A percentile compares a stretch with the other conserved stretches of the same genome.
phyloP scores from a whole-genome alignment of 1,140 invertebrate genomes.

The Luehdorfia chinensis region DNA sequence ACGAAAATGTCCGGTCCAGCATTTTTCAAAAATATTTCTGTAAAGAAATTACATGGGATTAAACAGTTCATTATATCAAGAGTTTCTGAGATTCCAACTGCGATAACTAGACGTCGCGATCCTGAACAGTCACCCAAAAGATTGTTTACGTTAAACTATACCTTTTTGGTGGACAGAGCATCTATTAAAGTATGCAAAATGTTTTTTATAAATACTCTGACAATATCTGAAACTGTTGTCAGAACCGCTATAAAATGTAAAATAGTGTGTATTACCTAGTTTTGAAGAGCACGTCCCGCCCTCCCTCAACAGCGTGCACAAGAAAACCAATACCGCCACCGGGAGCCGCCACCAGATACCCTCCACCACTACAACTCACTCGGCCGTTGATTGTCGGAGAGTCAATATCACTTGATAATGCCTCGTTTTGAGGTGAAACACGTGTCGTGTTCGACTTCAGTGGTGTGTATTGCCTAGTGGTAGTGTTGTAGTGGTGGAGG shows the following conservation, averaged over 20 bases:
- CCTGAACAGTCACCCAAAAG: constrained; percentile 12
- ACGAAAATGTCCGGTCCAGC: constrained; percentile 7
- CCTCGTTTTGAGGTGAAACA: too few relatives aligned
- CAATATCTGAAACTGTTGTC: constrained; percentile 23
- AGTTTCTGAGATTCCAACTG: constrained; percentile 11
- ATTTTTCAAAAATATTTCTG: constrained; percentile 16
- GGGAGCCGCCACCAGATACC: too few relatives aligned
- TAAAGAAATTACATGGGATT: constrained; percentile 19
- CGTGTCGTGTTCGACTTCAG: too few relatives aligned
- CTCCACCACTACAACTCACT: too few relatives aligned
- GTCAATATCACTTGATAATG: too few relatives aligned
- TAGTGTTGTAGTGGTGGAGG: too few relatives aligned
- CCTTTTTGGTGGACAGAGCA: constrained; percentile 7
- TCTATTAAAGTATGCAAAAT: constrained; percentile 10
- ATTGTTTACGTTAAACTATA: constrained; percentile 11
- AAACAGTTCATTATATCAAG: constrained; percentile 10
- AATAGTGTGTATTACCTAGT: too few relatives aligned
- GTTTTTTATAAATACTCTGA: constrained; percentile 17
- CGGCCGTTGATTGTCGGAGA: too few relatives aligned
- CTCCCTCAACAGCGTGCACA: too few relatives aligned
- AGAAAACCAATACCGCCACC: too few relatives aligned
- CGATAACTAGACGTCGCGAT: constrained; percentile 13
- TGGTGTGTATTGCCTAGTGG: too few relatives aligned
- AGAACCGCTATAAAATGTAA: constrained; percentile 19
- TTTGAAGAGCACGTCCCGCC: too few relatives aligned